Evolutionary conservation across 2,797 vertebrate species (phyloP), one percentile per base, ranked within the genome.

Genomic region (Liparis tanakae): DNA sequence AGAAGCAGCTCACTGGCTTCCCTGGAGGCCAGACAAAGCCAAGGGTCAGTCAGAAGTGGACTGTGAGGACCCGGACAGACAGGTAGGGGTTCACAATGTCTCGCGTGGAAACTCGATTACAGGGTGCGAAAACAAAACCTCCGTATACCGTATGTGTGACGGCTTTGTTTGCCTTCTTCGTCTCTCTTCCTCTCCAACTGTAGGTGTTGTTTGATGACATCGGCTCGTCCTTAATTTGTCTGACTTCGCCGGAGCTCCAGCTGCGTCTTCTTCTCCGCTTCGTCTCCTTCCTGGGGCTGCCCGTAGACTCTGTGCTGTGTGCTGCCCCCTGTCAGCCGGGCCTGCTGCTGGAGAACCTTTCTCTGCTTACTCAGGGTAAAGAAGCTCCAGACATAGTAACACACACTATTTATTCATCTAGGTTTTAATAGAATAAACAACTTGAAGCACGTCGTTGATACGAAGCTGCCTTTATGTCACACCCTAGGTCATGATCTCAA

Each of bases 41-140:
- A 98, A 96, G 88, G 95, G 96, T 78, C 96, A 98, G 72, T 91
- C 94, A 0, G 96, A 97, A 67, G 97, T 99, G 53, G 97, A 99
- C 84, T 99, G 98, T 69, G 98, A 99, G 72, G 98, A 99, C 81
- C 98, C 97, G 0, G 98, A 99, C 91, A 95, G 97, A 93, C 98
- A 99, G 96, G 98, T 96, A 54, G 36, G n/a, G 20, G 5, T 54
- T 48, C 13, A 10, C 22, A 33, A 30, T 30, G 25, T 30, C 25
- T 30, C 25, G 18, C 54, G 46, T 56, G 17, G 9, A 34, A 37
- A 20, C 6, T 30, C 12, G 4, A 5, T 67, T 36, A 17, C 13
- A 46, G 43, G 17, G 15, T 44, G 43, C 10, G 43, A 46, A 46
- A 17, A 46, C 14, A 2, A 48, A 48, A 50, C 17, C 10, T n/a